Base-by-base conservation (phyloP, 2,113 vertebrate species). In the Neodontobutis hainanensis region DNA sequence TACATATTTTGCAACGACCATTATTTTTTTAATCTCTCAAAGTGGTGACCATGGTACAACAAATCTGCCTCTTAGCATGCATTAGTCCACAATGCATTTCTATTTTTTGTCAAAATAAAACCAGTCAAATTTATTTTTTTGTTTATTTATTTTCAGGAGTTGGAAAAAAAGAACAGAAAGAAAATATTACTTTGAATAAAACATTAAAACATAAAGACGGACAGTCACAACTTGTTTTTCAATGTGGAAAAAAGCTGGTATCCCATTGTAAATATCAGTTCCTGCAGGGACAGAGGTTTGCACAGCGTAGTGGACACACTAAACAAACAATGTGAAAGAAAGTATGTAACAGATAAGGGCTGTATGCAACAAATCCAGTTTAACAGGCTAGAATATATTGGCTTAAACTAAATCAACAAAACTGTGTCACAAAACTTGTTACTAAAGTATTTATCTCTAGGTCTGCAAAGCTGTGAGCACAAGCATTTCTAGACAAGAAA, bases 251-350 rank as follows among this genome's bases (percentile, higher is more conserved):
- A 76, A 78, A 68, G 14, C 15, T 44, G 40, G 62, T 11, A 64
- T 63, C 78, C 81, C 68, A 14, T 19, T 80, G 46, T 50, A 63
- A 77, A 64, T 66, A 36, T 75, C 70, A 79, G 67, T 56, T 27
- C 77, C 35, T 55, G 50, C 57, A 11, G 52, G 79, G 67, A 84
- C 84, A 89, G 89, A 89, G 87, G 84, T 82, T 82, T 81, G 82
- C 71, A 66, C 61, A 32, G 56, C 32, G 40, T 4, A 27, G 34
- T 14, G n/a, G 52, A 55, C 32, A 38, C 12, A 55, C 68, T 56
- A 64, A 62, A 76, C 11, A 80, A 15, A 72, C 64, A 72, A 44
- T 62, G 61, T 44, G 73, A 19, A 75, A 5, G 61, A 16, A 72
- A 4, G 61, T 42, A 62, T 55, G 35, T 38, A 57, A 81, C 53